phyloP scores from a whole-genome alignment of 2,888 invertebrate species.

The Ophioninae sp. region DNA sequence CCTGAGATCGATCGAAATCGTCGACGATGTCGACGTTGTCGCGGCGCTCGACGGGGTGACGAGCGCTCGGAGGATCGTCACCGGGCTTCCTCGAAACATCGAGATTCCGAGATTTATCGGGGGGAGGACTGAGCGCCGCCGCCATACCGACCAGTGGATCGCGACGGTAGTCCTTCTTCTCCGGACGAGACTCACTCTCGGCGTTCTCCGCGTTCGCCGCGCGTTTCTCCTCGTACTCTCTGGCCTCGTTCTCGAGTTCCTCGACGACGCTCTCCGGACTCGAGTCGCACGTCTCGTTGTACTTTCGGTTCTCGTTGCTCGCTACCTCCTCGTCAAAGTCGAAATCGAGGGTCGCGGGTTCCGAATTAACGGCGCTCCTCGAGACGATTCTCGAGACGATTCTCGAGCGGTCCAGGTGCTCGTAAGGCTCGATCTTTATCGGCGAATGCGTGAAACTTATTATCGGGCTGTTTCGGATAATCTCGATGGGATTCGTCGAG shows the following conservation, averaged over 20 bases:
- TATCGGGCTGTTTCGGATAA: constrained; percentile 77
- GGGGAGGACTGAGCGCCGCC: not conserved
- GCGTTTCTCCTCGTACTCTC: constrained; percentile 24
- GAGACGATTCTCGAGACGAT: not conserved
- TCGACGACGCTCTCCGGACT: constrained; percentile 50
- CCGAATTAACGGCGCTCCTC: constrained; percentile 47
- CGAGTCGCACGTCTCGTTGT: constrained; percentile 46
- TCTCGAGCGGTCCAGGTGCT: constrained; percentile 66
- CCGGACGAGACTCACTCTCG: constrained; percentile 9
- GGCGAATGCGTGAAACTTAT: constrained; percentile 78
- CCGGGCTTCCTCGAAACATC: constrained; percentile 14
- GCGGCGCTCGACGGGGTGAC: not conserved
- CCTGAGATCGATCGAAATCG: constrained; percentile 63
- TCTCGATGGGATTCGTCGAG: constrained; percentile 77
- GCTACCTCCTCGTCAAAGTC: constrained; percentile 69
- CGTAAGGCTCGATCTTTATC: constrained; percentile 73
- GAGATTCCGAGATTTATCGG: constrained; percentile 13
- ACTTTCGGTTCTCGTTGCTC: constrained; percentile 58
- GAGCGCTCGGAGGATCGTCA: not conserved
- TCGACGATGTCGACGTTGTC: constrained; percentile 46
- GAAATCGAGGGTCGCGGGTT: constrained; percentile 69
- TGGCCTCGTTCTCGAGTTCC: constrained; percentile 52
- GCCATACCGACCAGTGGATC: constrained; percentile 64
- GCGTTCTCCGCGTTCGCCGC: not conserved
- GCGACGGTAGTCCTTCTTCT: constrained; percentile 51